These are phyloP conservation scores for Castor canadensis DNA, from an alignment of 2,113 vertebrate species.

Conservation along the genomic window DNA sequence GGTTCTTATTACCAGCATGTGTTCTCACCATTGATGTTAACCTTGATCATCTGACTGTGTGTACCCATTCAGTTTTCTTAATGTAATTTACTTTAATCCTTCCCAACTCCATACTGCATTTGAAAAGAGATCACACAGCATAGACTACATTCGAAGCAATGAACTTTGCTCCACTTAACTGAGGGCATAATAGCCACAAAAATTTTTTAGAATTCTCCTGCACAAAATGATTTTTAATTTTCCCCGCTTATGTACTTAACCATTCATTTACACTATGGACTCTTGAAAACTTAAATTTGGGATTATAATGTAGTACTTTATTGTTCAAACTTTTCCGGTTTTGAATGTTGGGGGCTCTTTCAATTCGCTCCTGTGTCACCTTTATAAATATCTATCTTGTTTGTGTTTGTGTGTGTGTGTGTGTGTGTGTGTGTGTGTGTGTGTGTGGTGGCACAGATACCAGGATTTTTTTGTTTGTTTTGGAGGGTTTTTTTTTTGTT, in stretches of 20 bases:
- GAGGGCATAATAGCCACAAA: neutral
- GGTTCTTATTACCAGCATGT: neutral
- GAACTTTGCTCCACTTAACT: neutral
- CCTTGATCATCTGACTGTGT: neutral
- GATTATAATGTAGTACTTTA: neutral
- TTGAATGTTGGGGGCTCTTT: neutral
- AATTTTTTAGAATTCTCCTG: neutral
- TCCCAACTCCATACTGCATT: neutral
- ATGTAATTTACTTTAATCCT: neutral
- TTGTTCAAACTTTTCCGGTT: neutral
- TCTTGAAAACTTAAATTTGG: neutral
- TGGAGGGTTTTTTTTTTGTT: neutral
- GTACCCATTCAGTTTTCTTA: neutral
- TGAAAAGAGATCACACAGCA: neutral
- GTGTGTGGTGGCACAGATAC: too few relatives aligned
- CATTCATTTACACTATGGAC: neutral
- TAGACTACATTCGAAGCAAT: neutral
- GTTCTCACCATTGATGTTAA: neutral
- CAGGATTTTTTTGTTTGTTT: too few relatives aligned
- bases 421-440: too few relatives aligned
- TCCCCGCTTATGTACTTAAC: neutral
- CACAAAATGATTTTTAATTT: neutral
- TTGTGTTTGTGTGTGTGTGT: neutral
- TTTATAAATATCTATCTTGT: neutral
- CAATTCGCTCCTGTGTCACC: neutral